Evolutionary conservation across 2,797 vertebrate genomes (phyloP).

Genomic region (Gallirallus australis): DNA sequence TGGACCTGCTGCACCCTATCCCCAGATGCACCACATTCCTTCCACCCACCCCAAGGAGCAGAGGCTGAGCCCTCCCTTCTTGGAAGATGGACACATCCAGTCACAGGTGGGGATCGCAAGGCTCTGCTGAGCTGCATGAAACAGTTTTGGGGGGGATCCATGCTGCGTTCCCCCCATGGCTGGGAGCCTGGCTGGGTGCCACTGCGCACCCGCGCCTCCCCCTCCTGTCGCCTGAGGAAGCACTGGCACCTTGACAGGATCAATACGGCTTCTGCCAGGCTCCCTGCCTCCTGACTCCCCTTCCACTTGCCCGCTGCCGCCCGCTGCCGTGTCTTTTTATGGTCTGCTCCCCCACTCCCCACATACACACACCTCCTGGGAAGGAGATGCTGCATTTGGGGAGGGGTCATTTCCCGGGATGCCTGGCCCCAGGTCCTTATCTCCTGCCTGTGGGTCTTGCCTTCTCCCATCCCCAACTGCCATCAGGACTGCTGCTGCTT

Average conservation of each 20-base stretch:
- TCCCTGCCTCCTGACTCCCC: background rate
- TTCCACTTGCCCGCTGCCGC: background rate
- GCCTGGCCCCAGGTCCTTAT: fast-evolving
- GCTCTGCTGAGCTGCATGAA: fast-evolving
- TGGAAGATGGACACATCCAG: background rate
- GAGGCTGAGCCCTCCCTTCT: background rate
- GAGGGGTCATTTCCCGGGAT: background rate
- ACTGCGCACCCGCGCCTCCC: fast-evolving
- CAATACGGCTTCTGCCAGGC: constrained; percentile 17
- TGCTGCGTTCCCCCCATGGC: background rate
- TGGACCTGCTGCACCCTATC: fast-evolving
- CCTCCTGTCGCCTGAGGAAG: background rate
- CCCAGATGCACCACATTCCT: background rate
- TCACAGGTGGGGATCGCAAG: background rate
- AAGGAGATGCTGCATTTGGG: background rate
- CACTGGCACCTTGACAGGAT: constrained; percentile 54
- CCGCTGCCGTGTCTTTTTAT: background rate
- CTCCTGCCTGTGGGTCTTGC: background rate
- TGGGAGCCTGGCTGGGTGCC: background rate
- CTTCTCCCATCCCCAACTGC: background rate
- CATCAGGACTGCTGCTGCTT: background rate
- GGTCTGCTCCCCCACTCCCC: background rate
- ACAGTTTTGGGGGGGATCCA: background rate
- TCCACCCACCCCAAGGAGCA: fast-evolving
- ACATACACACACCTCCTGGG: background rate